These are phyloP conservation scores for Cardiocondyla obscurior DNA, from an alignment of 1,140 invertebrate genomes.

Conservation along the genomic window DNA sequence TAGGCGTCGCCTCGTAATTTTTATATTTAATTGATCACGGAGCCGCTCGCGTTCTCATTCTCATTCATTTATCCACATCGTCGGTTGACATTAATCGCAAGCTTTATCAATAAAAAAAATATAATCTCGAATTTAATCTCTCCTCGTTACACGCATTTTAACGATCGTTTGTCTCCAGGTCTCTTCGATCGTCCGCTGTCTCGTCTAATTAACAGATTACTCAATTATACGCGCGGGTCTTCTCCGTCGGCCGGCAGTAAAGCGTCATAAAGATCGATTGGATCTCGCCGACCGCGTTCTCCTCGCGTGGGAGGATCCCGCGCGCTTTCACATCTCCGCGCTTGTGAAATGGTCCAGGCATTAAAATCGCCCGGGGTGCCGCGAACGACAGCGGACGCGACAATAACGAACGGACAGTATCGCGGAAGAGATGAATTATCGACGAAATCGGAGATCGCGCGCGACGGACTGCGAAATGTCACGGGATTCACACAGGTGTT, in stretches of 20 bases:
- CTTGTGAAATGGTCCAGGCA: conserved; percentile 13
- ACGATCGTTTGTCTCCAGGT: neutral
- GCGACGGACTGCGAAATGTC: conserved; percentile 72
- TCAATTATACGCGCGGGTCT: neutral
- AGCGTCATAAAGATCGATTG: conserved; percentile 20
- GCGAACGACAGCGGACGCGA: neutral
- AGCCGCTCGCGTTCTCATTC: neutral
- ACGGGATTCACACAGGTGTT: conserved; percentile 78
- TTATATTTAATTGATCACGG: neutral
- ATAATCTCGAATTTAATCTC: neutral
- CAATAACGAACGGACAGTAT: neutral
- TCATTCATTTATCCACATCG: neutral
- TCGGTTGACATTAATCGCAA: neutral
- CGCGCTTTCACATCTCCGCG: neutral
- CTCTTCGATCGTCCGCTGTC: neutral
- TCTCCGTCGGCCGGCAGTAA: neutral
- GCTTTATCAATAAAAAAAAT: neutral
- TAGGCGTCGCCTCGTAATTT: neutral
- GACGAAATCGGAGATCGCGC: conserved; percentile 51
- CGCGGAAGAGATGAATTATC: conserved; percentile 39
- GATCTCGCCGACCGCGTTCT: neutral
- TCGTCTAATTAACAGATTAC: conserved; percentile 20
- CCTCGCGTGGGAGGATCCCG: conserved; percentile 20
- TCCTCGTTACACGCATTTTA: neutral
- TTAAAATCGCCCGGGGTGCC: neutral